Evolutionary conservation across 1,140 invertebrate genomes (phyloP).

Genomic region (Kradibia gibbosae): DNA sequence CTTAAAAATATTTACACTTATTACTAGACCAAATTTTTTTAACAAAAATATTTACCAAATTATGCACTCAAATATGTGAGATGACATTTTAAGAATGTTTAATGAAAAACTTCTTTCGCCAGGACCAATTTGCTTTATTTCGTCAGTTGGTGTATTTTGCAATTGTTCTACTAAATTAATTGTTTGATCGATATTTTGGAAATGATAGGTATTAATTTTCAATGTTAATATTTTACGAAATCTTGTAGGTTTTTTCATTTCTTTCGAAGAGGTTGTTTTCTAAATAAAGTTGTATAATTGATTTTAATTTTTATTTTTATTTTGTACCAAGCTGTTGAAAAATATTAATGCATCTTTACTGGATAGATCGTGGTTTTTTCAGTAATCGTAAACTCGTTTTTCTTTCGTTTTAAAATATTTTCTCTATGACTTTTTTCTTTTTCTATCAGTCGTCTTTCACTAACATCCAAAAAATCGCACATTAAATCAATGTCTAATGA

Average conservation of each 20-base stretch:
- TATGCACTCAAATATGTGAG: conserved; percentile 58
- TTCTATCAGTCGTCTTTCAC: conserved; percentile 56
- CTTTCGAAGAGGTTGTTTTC: conserved; percentile 22
- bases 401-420: conserved; percentile 50
- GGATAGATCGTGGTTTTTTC: conserved; percentile 58
- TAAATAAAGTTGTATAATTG: too few relatives aligned
- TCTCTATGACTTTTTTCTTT: conserved; percentile 51
- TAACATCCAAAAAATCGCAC: conserved; percentile 61
- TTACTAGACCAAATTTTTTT: too few relatives aligned
- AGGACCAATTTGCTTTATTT: conserved; percentile 37
- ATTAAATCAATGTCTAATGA: conserved; percentile 55
- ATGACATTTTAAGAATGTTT: conserved; percentile 42
- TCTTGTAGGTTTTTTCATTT: conserved; percentile 51
- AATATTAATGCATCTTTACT: conserved; percentile 51
- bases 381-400: conserved; percentile 60
- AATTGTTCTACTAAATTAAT: conserved; percentile 52
- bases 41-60: conserved; percentile 56
- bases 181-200: conserved; percentile 49
- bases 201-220: conserved; percentile 51
- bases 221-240: conserved; percentile 56
- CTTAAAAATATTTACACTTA: not conserved
- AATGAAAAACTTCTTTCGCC: conserved; percentile 1
- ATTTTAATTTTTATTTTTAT: not conserved
- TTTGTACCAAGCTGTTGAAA: not conserved
- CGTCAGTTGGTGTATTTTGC: conserved; percentile 48